These are phyloP conservation scores for Marasmarcha lunaedactyla DNA, from an alignment of 2,888 invertebrate species.

Conservation along the genomic window DNA sequence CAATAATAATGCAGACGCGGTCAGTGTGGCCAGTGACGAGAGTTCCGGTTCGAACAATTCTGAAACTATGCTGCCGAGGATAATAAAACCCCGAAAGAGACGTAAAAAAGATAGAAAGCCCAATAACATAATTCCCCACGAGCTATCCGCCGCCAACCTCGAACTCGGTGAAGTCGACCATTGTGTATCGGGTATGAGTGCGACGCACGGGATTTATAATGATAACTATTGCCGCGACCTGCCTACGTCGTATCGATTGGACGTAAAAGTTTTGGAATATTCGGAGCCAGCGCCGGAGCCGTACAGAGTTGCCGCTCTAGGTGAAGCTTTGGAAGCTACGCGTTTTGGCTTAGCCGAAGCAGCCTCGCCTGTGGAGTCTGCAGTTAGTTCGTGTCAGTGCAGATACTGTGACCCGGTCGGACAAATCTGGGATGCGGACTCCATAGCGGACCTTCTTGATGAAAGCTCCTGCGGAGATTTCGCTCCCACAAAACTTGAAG, in stretches of 20 bases:
- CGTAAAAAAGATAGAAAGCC: constrained; percentile 91
- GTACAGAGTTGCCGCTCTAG: constrained; percentile 64
- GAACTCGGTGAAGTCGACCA: constrained; percentile 58
- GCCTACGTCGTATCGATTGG: constrained; percentile 56
- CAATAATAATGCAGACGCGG: constrained; percentile 73
- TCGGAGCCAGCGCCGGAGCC: constrained; percentile 46
- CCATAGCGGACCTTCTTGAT: constrained; percentile 62
- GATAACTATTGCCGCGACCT: constrained; percentile 62
- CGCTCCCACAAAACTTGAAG: constrained; percentile 59
- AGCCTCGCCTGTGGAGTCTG: constrained; percentile 54
- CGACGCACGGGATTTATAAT: constrained; percentile 49
- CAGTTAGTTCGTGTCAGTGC: constrained; percentile 75
- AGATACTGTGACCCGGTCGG: constrained; percentile 81
- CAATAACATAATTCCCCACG: constrained; percentile 59
- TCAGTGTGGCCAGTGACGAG: constrained; percentile 83
- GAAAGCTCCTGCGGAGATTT: constrained; percentile 61
- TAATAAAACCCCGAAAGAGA: constrained; percentile 89
- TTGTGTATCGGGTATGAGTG: constrained; percentile 47
- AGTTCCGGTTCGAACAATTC: constrained; percentile 75
- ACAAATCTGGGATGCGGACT: constrained; percentile 80
- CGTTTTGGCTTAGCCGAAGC: constrained; percentile 56
- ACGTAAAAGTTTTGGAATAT: constrained; percentile 55
- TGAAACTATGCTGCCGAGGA: constrained; percentile 85
- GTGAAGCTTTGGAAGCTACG: constrained; percentile 61
- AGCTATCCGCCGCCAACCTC: constrained; percentile 42